Conservation (phyloP, 2,113 vertebrate genomes). For the Sturnira hondurensis region DNA sequence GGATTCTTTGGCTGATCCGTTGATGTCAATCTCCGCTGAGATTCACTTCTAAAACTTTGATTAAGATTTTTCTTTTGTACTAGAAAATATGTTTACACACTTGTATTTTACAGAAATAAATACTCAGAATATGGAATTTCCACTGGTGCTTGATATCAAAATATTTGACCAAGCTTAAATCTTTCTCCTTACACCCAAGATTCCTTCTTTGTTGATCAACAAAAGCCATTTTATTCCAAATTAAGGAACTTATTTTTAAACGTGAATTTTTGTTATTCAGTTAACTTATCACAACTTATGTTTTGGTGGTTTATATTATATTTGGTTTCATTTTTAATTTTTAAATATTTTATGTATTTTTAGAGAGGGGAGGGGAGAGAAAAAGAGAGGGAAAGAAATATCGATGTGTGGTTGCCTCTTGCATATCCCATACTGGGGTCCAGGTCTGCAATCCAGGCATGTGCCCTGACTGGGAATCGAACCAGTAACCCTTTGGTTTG, state of each 20-base stretch:
- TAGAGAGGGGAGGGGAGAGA: no score
- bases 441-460: no score
- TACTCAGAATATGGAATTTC: neutral
- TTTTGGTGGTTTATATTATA: neutral
- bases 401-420: no score
- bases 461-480: no score
- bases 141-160: neutral
- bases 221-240: neutral
- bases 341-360: no score
- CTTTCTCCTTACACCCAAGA: neutral
- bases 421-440: no score
- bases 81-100: neutral
- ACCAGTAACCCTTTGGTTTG: no score
- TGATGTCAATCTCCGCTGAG: neutral
- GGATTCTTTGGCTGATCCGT: neutral
- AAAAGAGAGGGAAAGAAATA: no score
- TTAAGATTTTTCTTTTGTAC: neutral
- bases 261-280: neutral
- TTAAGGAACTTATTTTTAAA: neutral
- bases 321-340: neutral
- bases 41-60: neutral
- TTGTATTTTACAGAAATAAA: neutral
- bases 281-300: neutral
- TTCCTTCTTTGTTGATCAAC: neutral
- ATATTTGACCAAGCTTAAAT: neutral